These are phyloP conservation scores for Morpho deidamia DNA, from an alignment of 2,888 invertebrate species.

Conservation along the genomic window DNA sequence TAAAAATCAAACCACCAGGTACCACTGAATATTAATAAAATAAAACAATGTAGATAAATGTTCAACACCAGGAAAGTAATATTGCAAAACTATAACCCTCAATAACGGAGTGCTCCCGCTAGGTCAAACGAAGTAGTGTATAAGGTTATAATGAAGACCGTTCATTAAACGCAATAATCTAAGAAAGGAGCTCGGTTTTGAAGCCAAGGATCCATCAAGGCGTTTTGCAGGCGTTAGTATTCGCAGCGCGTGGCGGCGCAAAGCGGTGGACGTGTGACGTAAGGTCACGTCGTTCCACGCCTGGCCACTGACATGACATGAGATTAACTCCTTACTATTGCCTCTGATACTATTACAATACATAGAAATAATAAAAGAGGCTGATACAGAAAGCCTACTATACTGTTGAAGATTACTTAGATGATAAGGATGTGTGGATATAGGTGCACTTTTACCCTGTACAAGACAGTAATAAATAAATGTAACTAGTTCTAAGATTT, in stretches of 20 bases:
- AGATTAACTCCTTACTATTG: constrained; percentile 52
- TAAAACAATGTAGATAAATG: background rate
- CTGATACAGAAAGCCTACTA: too few species aligned
- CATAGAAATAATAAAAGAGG: background rate
- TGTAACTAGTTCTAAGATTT: too few species aligned
- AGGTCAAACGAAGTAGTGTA: constrained; percentile 21
- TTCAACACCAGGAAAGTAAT: background rate
- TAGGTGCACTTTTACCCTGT: too few species aligned
- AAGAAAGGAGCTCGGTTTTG: constrained; percentile 77
- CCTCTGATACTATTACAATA: constrained; percentile 14
- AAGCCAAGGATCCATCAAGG: constrained; percentile 78
- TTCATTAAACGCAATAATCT: constrained; percentile 60
- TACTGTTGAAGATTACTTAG: too few species aligned
- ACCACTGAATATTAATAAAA: too few species aligned
- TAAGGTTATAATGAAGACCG: constrained; percentile 25
- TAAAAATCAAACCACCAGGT: too few species aligned
- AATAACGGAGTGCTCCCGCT: constrained; percentile 5
- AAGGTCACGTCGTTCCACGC: constrained; percentile 65
- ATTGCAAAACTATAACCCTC: constrained; percentile 3
- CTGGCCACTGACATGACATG: constrained; percentile 67
- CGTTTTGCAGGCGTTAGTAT: constrained; percentile 71
- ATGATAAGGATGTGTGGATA: too few species aligned
- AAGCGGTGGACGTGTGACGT: constrained; percentile 67
- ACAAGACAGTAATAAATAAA: too few species aligned
- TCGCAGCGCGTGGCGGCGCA: constrained; percentile 61